Conservation (phyloP, 1,140 invertebrate species). For the Ruditapes philippinarum region DNA sequence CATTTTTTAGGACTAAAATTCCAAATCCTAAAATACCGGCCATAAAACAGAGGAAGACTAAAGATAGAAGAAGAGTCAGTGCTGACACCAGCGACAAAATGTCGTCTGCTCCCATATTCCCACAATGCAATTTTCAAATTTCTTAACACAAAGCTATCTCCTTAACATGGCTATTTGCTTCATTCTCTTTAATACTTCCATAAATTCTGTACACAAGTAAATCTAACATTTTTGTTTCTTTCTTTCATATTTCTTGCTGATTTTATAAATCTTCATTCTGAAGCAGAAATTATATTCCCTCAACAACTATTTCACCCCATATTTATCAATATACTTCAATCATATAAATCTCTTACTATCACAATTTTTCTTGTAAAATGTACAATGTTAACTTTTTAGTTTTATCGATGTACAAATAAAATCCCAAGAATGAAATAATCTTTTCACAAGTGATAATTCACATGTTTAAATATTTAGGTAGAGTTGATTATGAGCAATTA, state of each 20-base stretch:
- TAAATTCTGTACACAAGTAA: too few species aligned
- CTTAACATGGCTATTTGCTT: neutral
- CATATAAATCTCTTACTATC: neutral
- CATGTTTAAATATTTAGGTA: neutral
- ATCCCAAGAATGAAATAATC: neutral
- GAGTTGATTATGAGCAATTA: neutral
- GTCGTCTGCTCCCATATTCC: conserved; percentile 69
- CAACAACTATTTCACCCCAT: neutral
- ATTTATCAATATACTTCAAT: neutral
- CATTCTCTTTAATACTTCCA: neutral
- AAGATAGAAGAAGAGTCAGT: conserved; percentile 76
- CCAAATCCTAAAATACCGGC: conserved; percentile 79
- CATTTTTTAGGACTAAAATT: conserved; percentile 82
- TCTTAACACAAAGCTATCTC: neutral
- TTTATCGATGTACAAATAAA: neutral
- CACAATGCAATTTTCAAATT: neutral
- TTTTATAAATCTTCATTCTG: neutral
- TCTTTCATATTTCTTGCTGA: too few species aligned
- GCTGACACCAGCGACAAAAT: conserved; percentile 78
- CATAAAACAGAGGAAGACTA: conserved; percentile 82
- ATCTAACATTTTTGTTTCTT: too few species aligned
- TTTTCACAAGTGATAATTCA: neutral
- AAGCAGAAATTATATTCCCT: neutral
- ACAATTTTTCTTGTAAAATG: neutral
- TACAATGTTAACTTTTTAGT: neutral